Evolutionary conservation across 2,113 vertebrate genomes (phyloP).

Genomic region (Stegostoma tigrinum): DNA sequence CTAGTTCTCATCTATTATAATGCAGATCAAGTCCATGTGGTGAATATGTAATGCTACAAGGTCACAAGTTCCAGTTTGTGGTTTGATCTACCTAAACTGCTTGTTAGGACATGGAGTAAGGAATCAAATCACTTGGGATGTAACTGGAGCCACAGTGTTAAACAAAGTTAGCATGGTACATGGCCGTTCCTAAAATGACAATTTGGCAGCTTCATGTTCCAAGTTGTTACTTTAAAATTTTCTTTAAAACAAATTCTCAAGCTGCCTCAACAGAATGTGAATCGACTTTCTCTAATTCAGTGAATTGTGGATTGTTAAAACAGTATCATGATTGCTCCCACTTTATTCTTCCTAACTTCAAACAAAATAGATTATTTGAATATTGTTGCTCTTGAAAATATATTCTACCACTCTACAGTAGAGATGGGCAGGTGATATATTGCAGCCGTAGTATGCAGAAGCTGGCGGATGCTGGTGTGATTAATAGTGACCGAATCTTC

Average conservation of each 20-base stretch:
- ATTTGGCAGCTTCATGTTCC: background rate
- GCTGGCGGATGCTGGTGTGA: rapidly evolving
- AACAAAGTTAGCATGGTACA: background rate
- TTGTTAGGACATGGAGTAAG: background rate
- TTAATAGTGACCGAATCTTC: no score
- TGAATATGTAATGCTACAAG: background rate
- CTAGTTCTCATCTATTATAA: background rate
- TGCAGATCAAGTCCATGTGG: background rate
- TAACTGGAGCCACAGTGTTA: background rate
- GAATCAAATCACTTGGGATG: background rate
- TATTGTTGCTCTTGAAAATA: no score
- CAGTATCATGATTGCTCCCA: background rate
- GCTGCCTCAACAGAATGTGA: background rate
- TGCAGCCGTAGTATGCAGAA: no score
- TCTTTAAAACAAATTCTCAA: background rate
- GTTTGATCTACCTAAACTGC: background rate
- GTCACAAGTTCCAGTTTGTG: background rate
- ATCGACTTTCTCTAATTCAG: background rate
- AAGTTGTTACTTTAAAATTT: background rate
- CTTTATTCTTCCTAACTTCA: no score
- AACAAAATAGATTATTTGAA: no score
- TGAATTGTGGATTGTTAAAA: background rate
- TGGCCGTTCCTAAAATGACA: background rate
- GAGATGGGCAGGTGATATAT: no score
- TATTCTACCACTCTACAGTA: no score